Percentiles rank a stretch among this genome's conserved stretches.
Evolutionary conservation across 2,888 invertebrate genomes (phyloP).

Genomic region (Rhagium mordax): DNA sequence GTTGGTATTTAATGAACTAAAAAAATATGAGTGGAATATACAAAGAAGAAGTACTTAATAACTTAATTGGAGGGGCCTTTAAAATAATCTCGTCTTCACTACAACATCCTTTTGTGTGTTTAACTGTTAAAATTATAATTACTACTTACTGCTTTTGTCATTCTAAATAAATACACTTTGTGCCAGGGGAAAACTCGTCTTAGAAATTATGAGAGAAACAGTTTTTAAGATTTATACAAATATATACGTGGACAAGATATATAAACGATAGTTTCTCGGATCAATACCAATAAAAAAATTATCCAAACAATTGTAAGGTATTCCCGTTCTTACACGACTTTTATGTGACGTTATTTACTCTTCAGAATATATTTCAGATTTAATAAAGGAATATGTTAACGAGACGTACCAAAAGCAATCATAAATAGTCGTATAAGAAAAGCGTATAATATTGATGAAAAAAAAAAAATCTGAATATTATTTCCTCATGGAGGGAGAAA

Average conservation of each 20-base stretch:
- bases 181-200: constrained; percentile 15
- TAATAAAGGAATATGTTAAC: too few relatives aligned
- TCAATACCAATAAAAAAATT: neutral
- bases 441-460: too few relatives aligned
- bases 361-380: too few relatives aligned
- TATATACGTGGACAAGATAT: neutral
- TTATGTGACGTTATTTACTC: too few relatives aligned
- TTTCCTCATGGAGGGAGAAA: too few relatives aligned
- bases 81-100: constrained; percentile 45
- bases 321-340: neutral
- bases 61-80: constrained; percentile 50
- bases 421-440: too few relatives aligned
- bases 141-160: constrained; percentile 45
- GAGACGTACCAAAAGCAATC: too few relatives aligned
- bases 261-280: constrained; percentile 23
- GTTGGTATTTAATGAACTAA: constrained; percentile 37
- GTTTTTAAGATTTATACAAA: constrained; percentile 26
- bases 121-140: constrained; percentile 47
- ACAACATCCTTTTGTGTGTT: constrained; percentile 38
- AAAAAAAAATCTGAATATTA: too few relatives aligned
- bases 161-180: constrained; percentile 19
- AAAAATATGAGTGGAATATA: constrained; percentile 30
- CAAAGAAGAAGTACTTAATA: constrained; percentile 39
- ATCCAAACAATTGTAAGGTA: neutral
- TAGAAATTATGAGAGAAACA: constrained; percentile 14